These are phyloP conservation scores for Heliconius nattereri DNA, from an alignment of 1,140 invertebrate species.

Conservation along the genomic window DNA sequence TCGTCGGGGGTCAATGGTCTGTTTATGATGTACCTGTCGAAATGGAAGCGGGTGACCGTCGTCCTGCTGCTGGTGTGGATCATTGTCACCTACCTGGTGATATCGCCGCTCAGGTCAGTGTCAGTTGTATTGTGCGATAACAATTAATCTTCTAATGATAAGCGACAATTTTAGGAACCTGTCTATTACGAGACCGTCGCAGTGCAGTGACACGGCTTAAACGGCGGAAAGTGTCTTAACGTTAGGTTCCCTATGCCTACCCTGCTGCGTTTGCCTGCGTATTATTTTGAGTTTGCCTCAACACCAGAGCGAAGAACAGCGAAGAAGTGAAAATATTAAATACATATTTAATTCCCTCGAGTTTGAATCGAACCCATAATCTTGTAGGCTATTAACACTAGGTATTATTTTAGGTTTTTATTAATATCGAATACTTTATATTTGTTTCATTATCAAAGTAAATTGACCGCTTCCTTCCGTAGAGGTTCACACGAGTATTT, in stretches of 20 bases:
- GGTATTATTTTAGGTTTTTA: not conserved
- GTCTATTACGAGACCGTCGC: too few species aligned
- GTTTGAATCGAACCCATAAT: too few species aligned
- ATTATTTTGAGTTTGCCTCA: too few species aligned
- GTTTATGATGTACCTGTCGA: conserved; percentile 71
- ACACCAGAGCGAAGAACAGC: too few species aligned
- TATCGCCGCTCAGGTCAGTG: conserved; percentile 68
- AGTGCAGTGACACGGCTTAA: too few species aligned
- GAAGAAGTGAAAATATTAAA: not conserved
- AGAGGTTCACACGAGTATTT: not conserved
- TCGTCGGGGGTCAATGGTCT: conserved; percentile 61
- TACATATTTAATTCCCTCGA: not conserved
- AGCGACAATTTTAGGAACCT: not conserved
- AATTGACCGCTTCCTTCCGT: not conserved
- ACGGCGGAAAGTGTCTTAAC: too few species aligned
- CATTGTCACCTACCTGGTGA: conserved; percentile 69
- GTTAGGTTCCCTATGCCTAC: too few species aligned
- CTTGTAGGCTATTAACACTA: too few species aligned
- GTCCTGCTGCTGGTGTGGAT: conserved; percentile 68
- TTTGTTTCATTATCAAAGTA: not conserved
- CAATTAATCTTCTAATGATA: not conserved
- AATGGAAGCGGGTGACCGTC: conserved; percentile 69
- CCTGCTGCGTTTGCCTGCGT: too few species aligned
- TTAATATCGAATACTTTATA: not conserved
- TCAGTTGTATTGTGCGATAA: not conserved